Conservation (phyloP, 2,888 invertebrate genomes). For the Neuroscelio doddi region DNA sequence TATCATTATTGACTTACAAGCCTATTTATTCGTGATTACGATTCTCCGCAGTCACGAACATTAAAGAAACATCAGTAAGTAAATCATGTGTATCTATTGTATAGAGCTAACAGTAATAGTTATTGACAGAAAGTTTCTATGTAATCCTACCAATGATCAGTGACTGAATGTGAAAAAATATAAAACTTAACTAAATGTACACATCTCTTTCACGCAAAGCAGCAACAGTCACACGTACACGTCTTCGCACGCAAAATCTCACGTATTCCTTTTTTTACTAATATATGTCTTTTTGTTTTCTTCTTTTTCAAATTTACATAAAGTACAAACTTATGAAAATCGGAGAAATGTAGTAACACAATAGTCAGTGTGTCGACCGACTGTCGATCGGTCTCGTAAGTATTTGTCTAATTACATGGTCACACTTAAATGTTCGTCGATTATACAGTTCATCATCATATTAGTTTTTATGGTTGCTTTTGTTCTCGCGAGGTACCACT, state of each 20-base stretch:
- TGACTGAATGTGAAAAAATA: slow-evolving; percentile 71
- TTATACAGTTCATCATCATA: slow-evolving; percentile 52
- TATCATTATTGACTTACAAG: slow-evolving; percentile 1
- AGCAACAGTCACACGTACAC: slow-evolving; percentile 23
- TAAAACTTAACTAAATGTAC: slow-evolving; percentile 72
- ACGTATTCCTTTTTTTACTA: slow-evolving; percentile 25
- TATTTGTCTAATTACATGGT: slow-evolving; percentile 65
- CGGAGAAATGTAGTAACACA: slow-evolving; percentile 65
- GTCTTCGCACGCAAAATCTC: slow-evolving; percentile 46
- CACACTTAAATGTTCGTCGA: slow-evolving; percentile 67
- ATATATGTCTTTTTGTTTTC: slow-evolving; percentile 41
- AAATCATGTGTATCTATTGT: slow-evolving; percentile 2
- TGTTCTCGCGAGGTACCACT: slow-evolving; percentile 26
- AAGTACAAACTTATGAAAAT: slow-evolving; percentile 71
- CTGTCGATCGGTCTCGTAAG: slow-evolving; percentile 58
- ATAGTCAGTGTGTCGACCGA: slow-evolving; percentile 61
- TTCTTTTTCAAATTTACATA: slow-evolving; percentile 65
- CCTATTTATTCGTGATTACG: slow-evolving; percentile 7
- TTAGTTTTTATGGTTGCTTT: too few species aligned
- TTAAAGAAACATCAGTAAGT: slow-evolving; percentile 1
- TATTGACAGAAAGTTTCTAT: slow-evolving; percentile 49
- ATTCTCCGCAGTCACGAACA: slow-evolving; percentile 8
- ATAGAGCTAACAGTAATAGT: slow-evolving; percentile 23
- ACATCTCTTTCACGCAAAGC: slow-evolving; percentile 48
- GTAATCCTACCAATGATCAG: slow-evolving; percentile 68